Base-by-base conservation (phyloP, 2,888 invertebrate genomes). In the Pachycephus smyrnensis region DNA sequence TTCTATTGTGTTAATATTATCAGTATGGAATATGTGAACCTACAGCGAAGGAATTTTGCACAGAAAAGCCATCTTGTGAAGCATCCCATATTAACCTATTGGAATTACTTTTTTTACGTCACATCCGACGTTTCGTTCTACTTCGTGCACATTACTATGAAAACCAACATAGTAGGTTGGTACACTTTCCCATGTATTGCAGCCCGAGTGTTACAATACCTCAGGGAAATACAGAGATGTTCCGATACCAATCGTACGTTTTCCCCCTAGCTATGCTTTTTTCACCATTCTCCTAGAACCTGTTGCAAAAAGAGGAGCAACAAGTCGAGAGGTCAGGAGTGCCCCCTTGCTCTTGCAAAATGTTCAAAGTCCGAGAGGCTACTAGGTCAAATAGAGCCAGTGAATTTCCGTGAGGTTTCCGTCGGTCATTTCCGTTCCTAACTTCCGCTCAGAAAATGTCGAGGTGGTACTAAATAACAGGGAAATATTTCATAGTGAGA, bases 241-340 rank as follows among this genome's bases (percentile, higher is more conserved):
- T 55, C 55, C 55, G 23, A 55, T 55, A 55, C 55, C 55, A 55
- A 55, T 55, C 55, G 55, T 55, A 55, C 55, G 23, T 55, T 55
- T 55, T 55, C 55, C 23, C 23, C 23, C 55, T 55, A 23, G 55
- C 55, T 55, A 55, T 55, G 55, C 55, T 55, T 23, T 23, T 55
- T 69, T n/a, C 40, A 68, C 74, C 69, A 77, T 79, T 79, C 77
- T 77, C 73, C 76, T 69, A 35, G 77, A 81, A 81, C 81, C 82
- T 82, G 82, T 81, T 82, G 82, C 82, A 80, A 81, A 80, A 81
- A 80, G 73, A 76, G 35, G 77, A 80, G 81, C 82, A 82, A 82
- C 82, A 82, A 81, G 82, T 81, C 78, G 68, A 76, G 76, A 79
- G 71, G 33, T 55, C 23, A 55, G 55, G 55, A 55, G 55, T 55